Evolutionary conservation across 2,888 invertebrate genomes (phyloP).

Genomic region (Drosophila dives): DNA sequence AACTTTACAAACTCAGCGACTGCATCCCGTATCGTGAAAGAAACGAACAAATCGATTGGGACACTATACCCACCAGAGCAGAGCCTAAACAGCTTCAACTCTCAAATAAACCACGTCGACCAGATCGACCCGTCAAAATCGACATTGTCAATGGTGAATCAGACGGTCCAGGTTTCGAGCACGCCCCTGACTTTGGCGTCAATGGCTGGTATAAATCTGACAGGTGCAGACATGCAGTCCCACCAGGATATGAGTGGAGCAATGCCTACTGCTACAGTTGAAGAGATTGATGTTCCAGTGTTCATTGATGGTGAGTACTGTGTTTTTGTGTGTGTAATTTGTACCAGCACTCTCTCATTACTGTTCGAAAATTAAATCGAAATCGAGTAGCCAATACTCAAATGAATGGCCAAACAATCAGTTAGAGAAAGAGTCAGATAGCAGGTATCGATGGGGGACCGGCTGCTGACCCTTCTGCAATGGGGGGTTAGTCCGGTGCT

Average conservation of each 20-base stretch:
- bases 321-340: conserved; percentile 77
- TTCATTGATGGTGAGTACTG: conserved; percentile 85
- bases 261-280: conserved; percentile 84
- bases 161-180: conserved; percentile 76
- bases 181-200: conserved; percentile 73
- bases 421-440: conserved; percentile 76
- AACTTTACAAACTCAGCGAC: conserved; percentile 58
- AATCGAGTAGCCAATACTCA: conserved; percentile 18
- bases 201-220: conserved; percentile 83
- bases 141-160: conserved; percentile 45
- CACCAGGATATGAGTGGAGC: conserved; percentile 83
- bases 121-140: conserved; percentile 37
- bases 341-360: conserved; percentile 79
- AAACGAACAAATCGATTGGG: conserved; percentile 51
- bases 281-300: conserved; percentile 84
- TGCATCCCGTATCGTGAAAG: conserved; percentile 59
- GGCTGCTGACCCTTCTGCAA: background rate
- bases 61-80: conserved; percentile 52
- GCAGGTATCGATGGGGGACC: conserved; percentile 58
- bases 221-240: conserved; percentile 80
- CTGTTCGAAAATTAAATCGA: conserved; percentile 51
- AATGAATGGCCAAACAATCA: conserved; percentile 54
- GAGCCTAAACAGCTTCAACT: conserved; percentile 29
- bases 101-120: conserved; percentile 40
- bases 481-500: conserved; percentile 8